phyloP scores from a whole-genome alignment of 2,888 invertebrate genomes.

The Plebejus argus region DNA sequence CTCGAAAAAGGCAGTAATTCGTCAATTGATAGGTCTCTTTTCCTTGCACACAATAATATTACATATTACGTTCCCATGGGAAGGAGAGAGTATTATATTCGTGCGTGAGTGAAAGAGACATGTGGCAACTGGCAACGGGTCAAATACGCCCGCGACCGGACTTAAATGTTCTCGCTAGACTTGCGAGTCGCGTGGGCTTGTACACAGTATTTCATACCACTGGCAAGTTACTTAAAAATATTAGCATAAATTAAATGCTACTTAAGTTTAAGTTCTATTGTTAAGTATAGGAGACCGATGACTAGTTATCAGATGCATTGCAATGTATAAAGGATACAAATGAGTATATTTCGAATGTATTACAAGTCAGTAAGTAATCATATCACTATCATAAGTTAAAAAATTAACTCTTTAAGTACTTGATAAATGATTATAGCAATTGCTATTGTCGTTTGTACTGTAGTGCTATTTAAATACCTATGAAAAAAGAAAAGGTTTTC shows the following conservation, averaged over 20 bases:
- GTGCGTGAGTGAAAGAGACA: no score
- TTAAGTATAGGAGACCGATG: neutral
- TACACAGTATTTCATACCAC: neutral
- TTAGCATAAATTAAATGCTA: neutral
- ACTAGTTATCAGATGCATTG: conserved; percentile 2
- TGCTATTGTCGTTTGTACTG: neutral
- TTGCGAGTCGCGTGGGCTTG: neutral
- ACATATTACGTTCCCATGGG: no score
- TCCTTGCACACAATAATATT: no score
- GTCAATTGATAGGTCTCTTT: no score
- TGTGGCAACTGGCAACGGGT: no score
- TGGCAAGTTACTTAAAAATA: neutral
- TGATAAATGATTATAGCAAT: neutral
- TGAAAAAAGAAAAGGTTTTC: no score
- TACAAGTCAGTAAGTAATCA: no score
- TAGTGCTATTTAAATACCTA: neutral
- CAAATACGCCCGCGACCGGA: no score
- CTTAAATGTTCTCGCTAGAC: neutral
- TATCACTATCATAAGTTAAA: neutral
- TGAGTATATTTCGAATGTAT: neutral
- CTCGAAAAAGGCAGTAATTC: no score
- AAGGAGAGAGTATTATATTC: no score
- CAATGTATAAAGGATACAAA: neutral
- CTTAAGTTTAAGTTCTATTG: neutral
- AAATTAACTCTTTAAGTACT: neutral